These are phyloP conservation scores for Lanistes nyassanus DNA, from an alignment of 1,140 invertebrate genomes.

Conservation along the genomic window DNA sequence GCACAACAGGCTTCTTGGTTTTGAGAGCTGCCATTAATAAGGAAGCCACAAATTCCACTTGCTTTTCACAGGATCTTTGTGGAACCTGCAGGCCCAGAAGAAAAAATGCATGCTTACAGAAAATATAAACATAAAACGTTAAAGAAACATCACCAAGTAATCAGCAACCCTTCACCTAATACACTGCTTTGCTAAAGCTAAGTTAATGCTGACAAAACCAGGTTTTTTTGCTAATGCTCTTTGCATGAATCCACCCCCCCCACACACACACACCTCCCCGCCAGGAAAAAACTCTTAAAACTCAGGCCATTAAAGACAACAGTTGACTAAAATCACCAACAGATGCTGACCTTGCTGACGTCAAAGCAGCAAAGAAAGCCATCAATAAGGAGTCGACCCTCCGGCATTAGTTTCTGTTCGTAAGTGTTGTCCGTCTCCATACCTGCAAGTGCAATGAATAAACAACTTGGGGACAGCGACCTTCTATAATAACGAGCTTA, in stretches of 20 bases:
- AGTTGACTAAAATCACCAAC: too few species aligned
- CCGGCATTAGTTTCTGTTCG: conserved; percentile 91
- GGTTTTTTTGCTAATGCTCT: too few species aligned
- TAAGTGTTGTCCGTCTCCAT: conserved; percentile 89
- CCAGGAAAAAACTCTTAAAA: too few species aligned
- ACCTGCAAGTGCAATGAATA: conserved; percentile 47
- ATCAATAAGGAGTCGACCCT: conserved; percentile 93
- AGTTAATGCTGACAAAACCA: too few species aligned
- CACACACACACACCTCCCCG: background rate
- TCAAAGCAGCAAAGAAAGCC: conserved; percentile 97
- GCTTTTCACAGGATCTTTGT: conserved; percentile 81
- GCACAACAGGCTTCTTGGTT: conserved; percentile 90
- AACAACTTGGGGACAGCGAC: too few species aligned
- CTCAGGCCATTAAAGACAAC: too few species aligned
- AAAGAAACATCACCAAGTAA: background rate
- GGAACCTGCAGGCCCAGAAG: conserved; percentile 70
- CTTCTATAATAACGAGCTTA: too few species aligned
- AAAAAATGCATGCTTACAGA: background rate
- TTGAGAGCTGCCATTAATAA: conserved; percentile 64
- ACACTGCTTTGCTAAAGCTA: too few species aligned
- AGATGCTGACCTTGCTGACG: conserved; percentile 75
- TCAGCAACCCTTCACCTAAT: background rate
- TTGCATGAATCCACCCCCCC: too few species aligned
- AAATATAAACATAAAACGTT: background rate
- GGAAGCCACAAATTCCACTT: conserved; percentile 62